phyloP scores from a whole-genome alignment of 2,797 vertebrate species.

The Hydrolagus colliei region DNA sequence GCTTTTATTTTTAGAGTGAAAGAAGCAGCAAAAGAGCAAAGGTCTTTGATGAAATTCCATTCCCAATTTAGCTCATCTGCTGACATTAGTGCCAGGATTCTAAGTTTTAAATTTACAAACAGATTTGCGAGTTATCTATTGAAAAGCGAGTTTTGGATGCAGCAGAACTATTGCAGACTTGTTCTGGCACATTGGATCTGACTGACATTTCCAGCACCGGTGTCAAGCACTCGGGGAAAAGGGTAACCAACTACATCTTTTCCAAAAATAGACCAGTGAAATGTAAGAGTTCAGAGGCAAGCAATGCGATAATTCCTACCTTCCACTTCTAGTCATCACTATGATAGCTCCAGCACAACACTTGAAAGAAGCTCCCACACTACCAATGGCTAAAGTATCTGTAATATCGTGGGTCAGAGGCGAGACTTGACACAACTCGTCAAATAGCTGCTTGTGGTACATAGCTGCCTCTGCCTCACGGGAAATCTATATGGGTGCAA shows the following conservation, averaged over 20 bases:
- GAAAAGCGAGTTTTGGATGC: too few relatives aligned
- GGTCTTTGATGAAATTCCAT: too few relatives aligned
- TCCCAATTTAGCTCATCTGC: too few relatives aligned
- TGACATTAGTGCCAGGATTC: too few relatives aligned
- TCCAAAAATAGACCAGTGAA: conserved; percentile 17
- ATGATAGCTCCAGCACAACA: conserved; percentile 84
- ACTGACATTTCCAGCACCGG: not conserved
- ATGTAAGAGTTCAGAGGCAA: conserved; percentile 23
- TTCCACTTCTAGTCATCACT: conserved; percentile 96
- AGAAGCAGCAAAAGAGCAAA: too few relatives aligned
- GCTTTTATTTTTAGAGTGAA: too few relatives aligned
- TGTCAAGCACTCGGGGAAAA: not conserved
- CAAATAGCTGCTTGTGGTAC: conserved; percentile 69
- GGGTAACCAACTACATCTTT: not conserved
- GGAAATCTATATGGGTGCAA: conserved; percentile 54
- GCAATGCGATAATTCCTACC: conserved; percentile 67
- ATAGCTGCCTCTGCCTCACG: conserved; percentile 69
- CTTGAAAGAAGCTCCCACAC: conserved; percentile 96
- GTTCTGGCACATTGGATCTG: not conserved
- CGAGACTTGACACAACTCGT: conserved; percentile 67
- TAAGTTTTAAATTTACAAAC: too few relatives aligned
- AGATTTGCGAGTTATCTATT: too few relatives aligned
- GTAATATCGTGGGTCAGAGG: conserved; percentile 72
- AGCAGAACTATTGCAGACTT: not conserved
- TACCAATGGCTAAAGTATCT: conserved; percentile 89